Evolutionary conservation across 1,140 invertebrate genomes (phyloP).

Genomic region (Caenorhabditis brenneri): DNA sequence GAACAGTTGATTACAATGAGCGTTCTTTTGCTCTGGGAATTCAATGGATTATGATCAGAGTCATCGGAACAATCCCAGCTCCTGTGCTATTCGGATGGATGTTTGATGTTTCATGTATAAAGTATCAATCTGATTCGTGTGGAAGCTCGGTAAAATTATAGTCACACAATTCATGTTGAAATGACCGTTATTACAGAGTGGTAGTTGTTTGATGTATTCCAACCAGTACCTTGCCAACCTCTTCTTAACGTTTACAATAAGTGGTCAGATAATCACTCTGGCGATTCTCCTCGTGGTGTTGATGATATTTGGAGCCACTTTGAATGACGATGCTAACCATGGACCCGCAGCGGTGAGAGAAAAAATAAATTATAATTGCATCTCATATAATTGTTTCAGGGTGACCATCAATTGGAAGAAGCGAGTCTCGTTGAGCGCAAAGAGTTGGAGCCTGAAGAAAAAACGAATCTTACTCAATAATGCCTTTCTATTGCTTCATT

Average conservation of each 20-base stretch:
- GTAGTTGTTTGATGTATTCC: slow-evolving; percentile 68
- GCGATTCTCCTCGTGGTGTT: slow-evolving; percentile 7
- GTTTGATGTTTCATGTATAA: slow-evolving; percentile 70
- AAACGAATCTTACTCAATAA: slow-evolving; percentile 17
- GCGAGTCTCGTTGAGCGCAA: not conserved
- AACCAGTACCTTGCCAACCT: slow-evolving; percentile 69
- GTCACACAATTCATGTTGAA: not conserved
- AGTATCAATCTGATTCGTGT: slow-evolving; percentile 67
- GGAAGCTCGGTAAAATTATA: slow-evolving; percentile 53
- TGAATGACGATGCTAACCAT: not conserved
- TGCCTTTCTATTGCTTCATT: not conserved
- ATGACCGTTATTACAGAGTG: slow-evolving; percentile 48
- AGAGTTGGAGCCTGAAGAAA: slow-evolving; percentile 4
- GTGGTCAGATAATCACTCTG: slow-evolving; percentile 60
- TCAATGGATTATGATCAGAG: slow-evolving; percentile 69
- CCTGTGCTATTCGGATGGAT: slow-evolving; percentile 71
- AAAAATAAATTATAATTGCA: no score
- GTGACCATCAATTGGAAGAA: slow-evolving; percentile 5
- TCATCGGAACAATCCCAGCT: slow-evolving; percentile 70
- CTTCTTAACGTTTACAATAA: slow-evolving; percentile 66
- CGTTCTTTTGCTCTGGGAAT: slow-evolving; percentile 69
- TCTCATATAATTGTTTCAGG: not conserved
- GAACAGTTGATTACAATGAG: slow-evolving; percentile 70
- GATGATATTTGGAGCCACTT: not conserved
- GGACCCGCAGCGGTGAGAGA: not conserved